Conservation (phyloP, 2,888 invertebrate genomes). For the Mylabris sibirica region DNA sequence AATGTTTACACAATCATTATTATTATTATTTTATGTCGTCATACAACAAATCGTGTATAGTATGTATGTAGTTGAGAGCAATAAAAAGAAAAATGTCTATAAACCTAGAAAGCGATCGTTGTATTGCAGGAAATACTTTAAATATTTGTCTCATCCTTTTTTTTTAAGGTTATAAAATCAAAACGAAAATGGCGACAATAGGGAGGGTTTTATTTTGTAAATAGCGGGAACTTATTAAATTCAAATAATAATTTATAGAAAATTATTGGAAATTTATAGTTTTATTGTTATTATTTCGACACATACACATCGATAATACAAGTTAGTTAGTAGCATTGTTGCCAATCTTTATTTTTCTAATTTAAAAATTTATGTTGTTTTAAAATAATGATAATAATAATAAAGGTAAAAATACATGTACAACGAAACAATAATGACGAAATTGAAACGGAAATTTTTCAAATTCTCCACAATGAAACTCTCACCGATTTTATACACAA, state of each 20-base stretch:
- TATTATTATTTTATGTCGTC: conserved; percentile 12
- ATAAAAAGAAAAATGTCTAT: not conserved
- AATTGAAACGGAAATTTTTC: not conserved
- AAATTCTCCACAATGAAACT: not conserved
- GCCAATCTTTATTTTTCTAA: not conserved
- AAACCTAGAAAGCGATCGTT: not conserved
- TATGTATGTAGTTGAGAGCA: not conserved
- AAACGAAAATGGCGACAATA: not conserved
- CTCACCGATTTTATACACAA: not conserved
- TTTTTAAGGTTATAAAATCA: not conserved
- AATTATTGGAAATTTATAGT: not conserved
- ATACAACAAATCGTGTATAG: not conserved
- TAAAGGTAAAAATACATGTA: not conserved
- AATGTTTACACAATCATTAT: conserved; percentile 14
- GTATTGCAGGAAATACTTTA: not conserved
- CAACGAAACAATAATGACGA: conserved; percentile 4
- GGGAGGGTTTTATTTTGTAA: not conserved
- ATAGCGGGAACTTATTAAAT: no score
- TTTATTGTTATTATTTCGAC: conserved; percentile 3
- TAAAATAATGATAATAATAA: conserved; percentile 2
- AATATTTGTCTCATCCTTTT: not conserved
- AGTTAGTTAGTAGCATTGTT: not conserved
- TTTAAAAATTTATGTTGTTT: conserved; percentile 6
- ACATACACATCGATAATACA: not conserved
- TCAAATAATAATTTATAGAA: no score